Base-by-base conservation (phyloP, 2,797 vertebrate genomes). In the Menidia menidia region DNA sequence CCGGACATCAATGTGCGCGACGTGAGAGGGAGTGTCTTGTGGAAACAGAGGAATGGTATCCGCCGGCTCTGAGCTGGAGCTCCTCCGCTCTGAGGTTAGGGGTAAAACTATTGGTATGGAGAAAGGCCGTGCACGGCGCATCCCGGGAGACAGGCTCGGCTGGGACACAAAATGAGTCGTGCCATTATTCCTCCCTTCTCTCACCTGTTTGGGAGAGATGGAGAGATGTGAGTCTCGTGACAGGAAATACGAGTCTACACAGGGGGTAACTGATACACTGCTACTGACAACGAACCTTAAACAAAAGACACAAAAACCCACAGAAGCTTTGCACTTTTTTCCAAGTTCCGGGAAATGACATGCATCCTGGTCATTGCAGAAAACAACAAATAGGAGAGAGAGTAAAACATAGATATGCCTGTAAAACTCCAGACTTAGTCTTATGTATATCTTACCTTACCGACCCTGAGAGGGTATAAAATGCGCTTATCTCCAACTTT, bases 151-250 rank as follows among this genome's bases (percentile, higher is more conserved):
- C 35, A 4, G 71, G 48, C 31, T 50, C 8, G 93, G 93, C 39
- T 90, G 90, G 41, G 92, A 89, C 51, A 91, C 9, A 2, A 79
- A 73, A 45, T 71, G 82, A 50, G 58, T 52, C 35, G 54, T 64
- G 62, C 32, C 50, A 48, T 93, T 92, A 42, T 9, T 39, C 43
- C 84, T 86, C 33, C 72, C 82, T 68, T 94, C 95, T 73, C 85
- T 93, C 78, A 93, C 82, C 96, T 96, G 84, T 69, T 77, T 66
- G 50, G 88, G 60, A 42, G 48, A 82, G 55, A 70, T 6, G 47
- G 32, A 59, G 30, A 73, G 54, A 67, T 69, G 58, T 77, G 44
- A 81, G 75, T 79, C 66, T 68, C 2, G 0, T 76, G 84, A 83
- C 45, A 10, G n/a, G 71, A 77, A 84, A 86, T 30, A 31, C 39